Evolutionary conservation across 2,113 vertebrate genomes (phyloP).

Genomic region (Siniperca knerii): DNA sequence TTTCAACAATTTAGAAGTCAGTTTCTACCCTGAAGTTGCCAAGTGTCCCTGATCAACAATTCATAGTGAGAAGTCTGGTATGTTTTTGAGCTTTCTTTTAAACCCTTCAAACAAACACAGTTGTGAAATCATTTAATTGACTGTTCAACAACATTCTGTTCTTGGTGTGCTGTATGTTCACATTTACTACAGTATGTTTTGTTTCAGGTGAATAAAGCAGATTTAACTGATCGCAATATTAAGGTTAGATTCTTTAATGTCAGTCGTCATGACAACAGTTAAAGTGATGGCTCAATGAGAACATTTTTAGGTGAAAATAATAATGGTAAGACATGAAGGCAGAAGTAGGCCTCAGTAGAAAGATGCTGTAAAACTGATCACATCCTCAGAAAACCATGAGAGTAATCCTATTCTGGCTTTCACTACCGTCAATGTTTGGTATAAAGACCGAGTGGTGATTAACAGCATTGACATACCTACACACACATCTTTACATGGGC

Average conservation of each 20-base stretch:
- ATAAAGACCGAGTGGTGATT: neutral
- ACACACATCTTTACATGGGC: neutral
- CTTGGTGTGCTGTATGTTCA: neutral
- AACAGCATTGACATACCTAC: neutral
- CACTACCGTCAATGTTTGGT: neutral
- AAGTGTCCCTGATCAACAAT: neutral
- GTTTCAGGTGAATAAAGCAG: neutral
- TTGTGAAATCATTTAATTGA: neutral
- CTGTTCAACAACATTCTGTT: neutral
- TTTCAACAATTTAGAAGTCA: too few species aligned
- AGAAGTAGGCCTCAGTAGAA: neutral
- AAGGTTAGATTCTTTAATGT: neutral
- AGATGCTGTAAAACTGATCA: neutral
- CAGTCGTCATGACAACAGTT: neutral
- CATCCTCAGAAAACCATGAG: neutral
- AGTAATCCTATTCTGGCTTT: neutral
- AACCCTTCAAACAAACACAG: neutral
- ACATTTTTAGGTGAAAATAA: neutral
- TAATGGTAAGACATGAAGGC: neutral
- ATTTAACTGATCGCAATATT: too few species aligned
- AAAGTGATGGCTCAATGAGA: neutral
- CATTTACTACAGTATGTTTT: too few species aligned
- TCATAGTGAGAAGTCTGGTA: neutral
- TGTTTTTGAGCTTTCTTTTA: neutral
- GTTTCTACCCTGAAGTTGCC: too few species aligned